Conservation (phyloP, 2,797 vertebrate species). For the Scolopax rusticola region DNA sequence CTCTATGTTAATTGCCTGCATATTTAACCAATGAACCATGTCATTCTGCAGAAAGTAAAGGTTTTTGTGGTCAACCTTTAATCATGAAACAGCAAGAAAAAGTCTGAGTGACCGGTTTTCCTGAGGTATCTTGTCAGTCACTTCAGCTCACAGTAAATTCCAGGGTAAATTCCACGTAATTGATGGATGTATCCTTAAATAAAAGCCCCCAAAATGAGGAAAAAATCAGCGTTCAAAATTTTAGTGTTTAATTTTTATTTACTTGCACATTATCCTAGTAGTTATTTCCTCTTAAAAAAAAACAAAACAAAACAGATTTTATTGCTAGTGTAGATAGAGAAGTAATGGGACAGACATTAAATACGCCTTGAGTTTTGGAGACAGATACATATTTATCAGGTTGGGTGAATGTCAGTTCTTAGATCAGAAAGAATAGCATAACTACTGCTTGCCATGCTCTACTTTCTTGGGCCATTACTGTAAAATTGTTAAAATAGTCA, state of each 20-base stretch:
- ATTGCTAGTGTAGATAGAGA: not conserved
- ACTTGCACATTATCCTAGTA: not conserved
- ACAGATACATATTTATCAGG: not conserved
- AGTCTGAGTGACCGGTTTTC: slow-evolving; percentile 7
- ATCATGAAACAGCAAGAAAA: slow-evolving; percentile 44
- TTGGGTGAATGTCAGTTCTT: not conserved
- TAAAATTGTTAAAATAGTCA: not conserved
- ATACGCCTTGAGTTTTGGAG: not conserved
- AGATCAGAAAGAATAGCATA: not conserved
- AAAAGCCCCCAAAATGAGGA: not conserved
- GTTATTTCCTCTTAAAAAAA: not conserved
- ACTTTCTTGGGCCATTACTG: not conserved
- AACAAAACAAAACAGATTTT: not conserved
- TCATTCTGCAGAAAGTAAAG: slow-evolving; percentile 24
- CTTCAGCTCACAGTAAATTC: slow-evolving; percentile 34
- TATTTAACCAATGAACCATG: slow-evolving; percentile 38
- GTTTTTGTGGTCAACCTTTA: slow-evolving; percentile 41
- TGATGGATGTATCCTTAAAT: not conserved
- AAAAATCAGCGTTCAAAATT: not conserved
- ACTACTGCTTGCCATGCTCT: not conserved
- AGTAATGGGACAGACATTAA: not conserved
- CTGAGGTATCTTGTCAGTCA: slow-evolving; percentile 44
- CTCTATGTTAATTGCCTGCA: slow-evolving; percentile 54
- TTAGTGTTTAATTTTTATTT: not conserved
- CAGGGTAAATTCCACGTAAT: slow-evolving; percentile 34